phyloP scores from a whole-genome alignment of 2,888 invertebrate species.

The Melanchra persicariae region DNA sequence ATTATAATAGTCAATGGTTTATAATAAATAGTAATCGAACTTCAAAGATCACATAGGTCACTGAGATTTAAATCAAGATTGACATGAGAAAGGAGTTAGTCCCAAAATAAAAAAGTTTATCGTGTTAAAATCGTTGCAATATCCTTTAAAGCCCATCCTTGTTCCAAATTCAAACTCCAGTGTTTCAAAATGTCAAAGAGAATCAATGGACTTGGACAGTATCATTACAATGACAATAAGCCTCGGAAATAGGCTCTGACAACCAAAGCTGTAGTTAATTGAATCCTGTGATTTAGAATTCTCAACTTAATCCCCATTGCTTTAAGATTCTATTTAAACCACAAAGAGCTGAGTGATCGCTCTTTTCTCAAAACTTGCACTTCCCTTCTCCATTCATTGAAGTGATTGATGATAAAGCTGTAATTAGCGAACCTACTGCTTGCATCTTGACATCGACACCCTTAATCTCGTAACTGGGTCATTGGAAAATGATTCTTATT shows the following conservation, averaged over 20 bases:
- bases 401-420: conserved; percentile 85
- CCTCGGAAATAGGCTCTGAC: conserved; percentile 54
- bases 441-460: conserved; percentile 74
- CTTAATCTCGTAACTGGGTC: conserved; percentile 60
- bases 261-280: conserved; percentile 65
- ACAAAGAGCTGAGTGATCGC: conserved; percentile 30
- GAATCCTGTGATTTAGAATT: conserved; percentile 56
- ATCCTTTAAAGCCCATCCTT: conserved; percentile 15
- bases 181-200: conserved; percentile 57
- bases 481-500: conserved; percentile 73
- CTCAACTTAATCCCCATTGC: conserved; percentile 47
- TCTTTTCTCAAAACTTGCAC: conserved; percentile 63
- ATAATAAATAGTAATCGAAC: conserved; percentile 13
- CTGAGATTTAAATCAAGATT: conserved; percentile 35
- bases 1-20: conserved; percentile 16
- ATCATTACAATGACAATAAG: conserved; percentile 63
- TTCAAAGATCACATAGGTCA: conserved; percentile 33
- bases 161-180: conserved; percentile 31
- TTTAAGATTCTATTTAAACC: conserved; percentile 61
- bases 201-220: conserved; percentile 62
- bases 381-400: conserved; percentile 70
- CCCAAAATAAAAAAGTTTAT: conserved; percentile 1
- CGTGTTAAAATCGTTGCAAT: conserved; percentile 3
- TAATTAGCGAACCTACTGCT: conserved; percentile 83
- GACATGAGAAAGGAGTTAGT: conserved; percentile 23